Percentiles rank a stretch among this genome's conserved stretches.
Conservation (phyloP, 1,140 invertebrate genomes). For the Ips nitidus region DNA sequence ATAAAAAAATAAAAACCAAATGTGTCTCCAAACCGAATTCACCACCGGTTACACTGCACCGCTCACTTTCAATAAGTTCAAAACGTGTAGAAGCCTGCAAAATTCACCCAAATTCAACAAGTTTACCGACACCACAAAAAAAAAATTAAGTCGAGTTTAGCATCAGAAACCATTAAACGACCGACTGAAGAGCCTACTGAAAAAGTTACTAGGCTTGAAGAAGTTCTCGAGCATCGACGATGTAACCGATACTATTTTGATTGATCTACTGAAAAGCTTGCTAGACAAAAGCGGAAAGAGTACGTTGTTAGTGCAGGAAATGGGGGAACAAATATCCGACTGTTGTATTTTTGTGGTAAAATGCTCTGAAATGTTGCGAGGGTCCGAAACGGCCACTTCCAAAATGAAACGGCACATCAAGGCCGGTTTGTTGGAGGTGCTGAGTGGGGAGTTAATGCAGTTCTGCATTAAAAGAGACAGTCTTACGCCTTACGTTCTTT, state of each 20-base stretch:
- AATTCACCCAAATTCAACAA: background rate
- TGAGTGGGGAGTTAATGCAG: conserved; percentile 57
- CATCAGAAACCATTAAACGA: conserved; percentile 66
- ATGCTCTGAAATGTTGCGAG: conserved; percentile 57
- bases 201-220: conserved; percentile 61
- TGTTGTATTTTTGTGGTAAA: conserved; percentile 67
- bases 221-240: conserved; percentile 62
- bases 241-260: conserved; percentile 60
- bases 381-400: conserved; percentile 43
- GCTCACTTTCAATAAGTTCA: conserved; percentile 22
- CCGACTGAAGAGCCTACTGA: conserved; percentile 62
- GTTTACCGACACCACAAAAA: background rate
- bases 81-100: conserved; percentile 39
- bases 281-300: conserved; percentile 66
- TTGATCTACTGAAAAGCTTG: conserved; percentile 59
- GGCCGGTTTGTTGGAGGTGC: conserved; percentile 54
- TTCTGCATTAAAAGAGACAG: conserved; percentile 66
- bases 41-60: too few species aligned
- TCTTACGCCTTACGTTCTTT: conserved; percentile 63
- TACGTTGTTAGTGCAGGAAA: conserved; percentile 65
- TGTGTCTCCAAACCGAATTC: too few species aligned
- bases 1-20: too few species aligned
- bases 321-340: conserved; percentile 65
- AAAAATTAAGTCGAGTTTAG: conserved; percentile 68
- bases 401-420: conserved; percentile 48